Evolutionary conservation across 2,113 vertebrate species (phyloP).

Genomic region (Cinclus cinclus): DNA sequence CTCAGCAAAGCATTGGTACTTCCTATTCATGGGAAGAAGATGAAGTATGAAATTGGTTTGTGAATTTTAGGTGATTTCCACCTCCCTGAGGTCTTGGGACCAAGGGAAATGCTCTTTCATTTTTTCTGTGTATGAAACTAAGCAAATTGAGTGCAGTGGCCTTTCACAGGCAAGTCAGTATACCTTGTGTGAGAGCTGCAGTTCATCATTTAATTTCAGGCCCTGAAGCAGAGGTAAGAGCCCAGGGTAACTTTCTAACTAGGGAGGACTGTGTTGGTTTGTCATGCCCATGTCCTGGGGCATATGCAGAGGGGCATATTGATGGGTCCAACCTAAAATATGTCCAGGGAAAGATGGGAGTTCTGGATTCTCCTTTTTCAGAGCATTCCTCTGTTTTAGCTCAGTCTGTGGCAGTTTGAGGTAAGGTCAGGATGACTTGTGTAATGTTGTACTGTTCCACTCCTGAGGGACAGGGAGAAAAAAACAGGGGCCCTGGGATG

Average conservation of each 20-base stretch:
- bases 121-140: background rate
- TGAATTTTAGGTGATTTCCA: background rate
- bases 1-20: background rate
- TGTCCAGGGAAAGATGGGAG: background rate
- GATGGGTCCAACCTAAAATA: background rate
- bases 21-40: background rate
- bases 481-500: rapidly evolving
- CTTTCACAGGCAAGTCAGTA: background rate
- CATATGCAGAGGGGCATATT: background rate
- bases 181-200: background rate
- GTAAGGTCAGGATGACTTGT: background rate
- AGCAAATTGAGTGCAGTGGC: background rate
- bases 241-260: background rate
- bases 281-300: rapidly evolving
- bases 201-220: background rate
- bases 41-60: background rate
- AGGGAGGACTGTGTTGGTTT: background rate
- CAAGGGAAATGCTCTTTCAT: background rate
- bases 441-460: background rate
- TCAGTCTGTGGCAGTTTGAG: background rate
- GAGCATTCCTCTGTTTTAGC: background rate
- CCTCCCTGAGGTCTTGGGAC: background rate
- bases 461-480: background rate
- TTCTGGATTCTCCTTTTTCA: background rate
- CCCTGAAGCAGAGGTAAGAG: background rate